Evolutionary conservation across 2,888 invertebrate species (phyloP).

Genomic region (Prenolepis imparis): DNA sequence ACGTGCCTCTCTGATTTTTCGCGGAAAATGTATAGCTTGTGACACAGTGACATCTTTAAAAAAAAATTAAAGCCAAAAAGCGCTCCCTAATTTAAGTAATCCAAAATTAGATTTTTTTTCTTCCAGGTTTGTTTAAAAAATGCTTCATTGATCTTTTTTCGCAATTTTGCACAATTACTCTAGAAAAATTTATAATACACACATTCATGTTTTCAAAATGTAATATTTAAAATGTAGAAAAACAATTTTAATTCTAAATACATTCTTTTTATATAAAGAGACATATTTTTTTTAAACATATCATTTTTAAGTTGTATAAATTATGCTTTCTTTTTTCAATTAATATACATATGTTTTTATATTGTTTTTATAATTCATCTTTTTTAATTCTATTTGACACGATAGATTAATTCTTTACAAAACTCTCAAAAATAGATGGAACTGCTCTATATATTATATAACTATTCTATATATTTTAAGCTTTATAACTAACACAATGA

Average conservation of each 20-base stretch:
- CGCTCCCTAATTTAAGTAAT: not conserved
- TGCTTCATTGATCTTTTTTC: not conserved
- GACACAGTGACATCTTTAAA: not conserved
- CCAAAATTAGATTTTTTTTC: not conserved
- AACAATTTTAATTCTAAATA: not conserved
- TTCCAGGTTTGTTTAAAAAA: not conserved
- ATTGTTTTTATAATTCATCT: not conserved
- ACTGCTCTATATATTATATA: no score
- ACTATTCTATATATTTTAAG: not conserved
- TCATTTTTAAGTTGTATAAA: not conserved
- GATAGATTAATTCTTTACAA: not conserved
- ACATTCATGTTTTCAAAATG: no score
- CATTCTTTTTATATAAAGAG: not conserved
- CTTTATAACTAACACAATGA: no score
- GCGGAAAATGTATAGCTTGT: not conserved
- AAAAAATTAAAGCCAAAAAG: not conserved
- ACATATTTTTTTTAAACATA: not conserved
- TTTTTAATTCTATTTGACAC: not conserved
- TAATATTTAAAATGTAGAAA: not conserved
- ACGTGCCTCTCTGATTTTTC: conserved; percentile 29
- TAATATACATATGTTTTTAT: not conserved
- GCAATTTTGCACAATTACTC: not conserved
- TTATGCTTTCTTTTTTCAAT: not conserved
- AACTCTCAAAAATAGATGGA: not conserved
- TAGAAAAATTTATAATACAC: not conserved